Evolutionary conservation across 2,797 vertebrate species (phyloP).

Genomic region (Thunnus albacares): DNA sequence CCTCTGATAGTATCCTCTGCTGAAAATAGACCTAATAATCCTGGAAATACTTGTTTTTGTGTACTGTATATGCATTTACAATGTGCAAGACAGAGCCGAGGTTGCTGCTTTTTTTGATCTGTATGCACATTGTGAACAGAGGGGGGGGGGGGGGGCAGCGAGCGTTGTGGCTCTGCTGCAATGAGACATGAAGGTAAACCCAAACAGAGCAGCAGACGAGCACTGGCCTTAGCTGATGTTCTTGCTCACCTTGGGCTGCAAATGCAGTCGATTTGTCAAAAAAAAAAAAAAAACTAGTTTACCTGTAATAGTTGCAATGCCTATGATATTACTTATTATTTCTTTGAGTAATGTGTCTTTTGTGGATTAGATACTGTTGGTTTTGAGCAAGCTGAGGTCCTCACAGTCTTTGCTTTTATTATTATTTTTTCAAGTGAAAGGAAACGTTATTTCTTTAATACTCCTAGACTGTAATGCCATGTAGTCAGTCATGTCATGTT

Average conservation of each 20-base stretch:
- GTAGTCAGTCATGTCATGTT: constrained; percentile 43
- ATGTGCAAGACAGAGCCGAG: constrained; percentile 71
- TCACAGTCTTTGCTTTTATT: constrained; percentile 32
- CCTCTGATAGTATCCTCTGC: constrained; percentile 67
- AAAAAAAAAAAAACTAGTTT: constrained; percentile 48
- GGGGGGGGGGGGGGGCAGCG: constrained; percentile 16
- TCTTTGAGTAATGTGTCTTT: constrained; percentile 63
- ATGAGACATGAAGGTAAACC: constrained; percentile 51
- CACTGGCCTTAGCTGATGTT: constrained; percentile 48
- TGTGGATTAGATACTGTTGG: constrained; percentile 68
- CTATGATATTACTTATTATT: constrained; percentile 67
- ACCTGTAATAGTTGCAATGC: constrained; percentile 69
- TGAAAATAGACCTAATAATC: constrained; percentile 84
- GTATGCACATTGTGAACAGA: constrained; percentile 68
- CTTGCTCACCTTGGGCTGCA: constrained; percentile 51
- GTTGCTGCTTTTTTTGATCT: constrained; percentile 67
- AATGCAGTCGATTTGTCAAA: constrained; percentile 57
- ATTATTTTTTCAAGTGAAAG: constrained; percentile 35
- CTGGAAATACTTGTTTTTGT: constrained; percentile 90
- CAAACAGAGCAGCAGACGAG: constrained; percentile 49
- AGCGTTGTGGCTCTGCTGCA: constrained; percentile 41
- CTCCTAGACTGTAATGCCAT: constrained; percentile 37
- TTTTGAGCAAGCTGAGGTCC: constrained; percentile 38
- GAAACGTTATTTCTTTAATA: constrained; percentile 37
- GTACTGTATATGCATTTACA: constrained; percentile 85